Percentiles rank a stretch among this genome's conserved stretches.
phyloP scores from a whole-genome alignment of 2,797 vertebrate genomes.

The Enteromius thamalakanensis region DNA sequence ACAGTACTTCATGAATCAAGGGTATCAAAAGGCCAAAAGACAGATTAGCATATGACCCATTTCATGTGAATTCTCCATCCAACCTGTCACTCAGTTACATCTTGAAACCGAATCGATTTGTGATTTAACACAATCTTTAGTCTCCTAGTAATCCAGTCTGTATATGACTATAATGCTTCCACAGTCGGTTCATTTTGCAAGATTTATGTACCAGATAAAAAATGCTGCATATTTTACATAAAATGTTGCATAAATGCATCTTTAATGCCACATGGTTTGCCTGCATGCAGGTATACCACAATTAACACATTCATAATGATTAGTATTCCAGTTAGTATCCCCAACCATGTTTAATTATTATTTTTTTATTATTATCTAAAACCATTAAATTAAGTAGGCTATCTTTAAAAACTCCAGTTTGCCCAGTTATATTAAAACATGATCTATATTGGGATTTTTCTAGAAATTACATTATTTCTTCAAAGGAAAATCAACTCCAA shows the following conservation, averaged over 20 bases:
- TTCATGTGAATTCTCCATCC: neutral
- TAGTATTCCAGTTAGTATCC: neutral
- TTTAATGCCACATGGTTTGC: neutral
- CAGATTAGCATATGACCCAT: slow-evolving; percentile 28
- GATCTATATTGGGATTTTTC: neutral
- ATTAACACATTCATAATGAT: neutral
- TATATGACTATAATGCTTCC: neutral
- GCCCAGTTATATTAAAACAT: neutral
- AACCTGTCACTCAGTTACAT: neutral
- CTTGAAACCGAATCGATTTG: neutral
- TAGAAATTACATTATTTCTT: neutral
- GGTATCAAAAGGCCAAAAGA: slow-evolving; percentile 5
- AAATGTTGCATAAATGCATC: neutral
- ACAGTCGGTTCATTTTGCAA: neutral
- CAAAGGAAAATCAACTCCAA: neutral
- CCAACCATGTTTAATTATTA: neutral
- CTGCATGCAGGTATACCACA: neutral
- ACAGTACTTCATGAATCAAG: neutral
- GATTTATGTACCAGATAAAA: neutral
- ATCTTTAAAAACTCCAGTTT: neutral
- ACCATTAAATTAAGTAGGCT: neutral
- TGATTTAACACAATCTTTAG: neutral
- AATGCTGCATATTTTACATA: neutral
- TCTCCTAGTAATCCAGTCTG: neutral
- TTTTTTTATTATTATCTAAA: neutral